Base-by-base conservation (phyloP, 2,888 invertebrate species). In the Himalopsyche anomala region DNA sequence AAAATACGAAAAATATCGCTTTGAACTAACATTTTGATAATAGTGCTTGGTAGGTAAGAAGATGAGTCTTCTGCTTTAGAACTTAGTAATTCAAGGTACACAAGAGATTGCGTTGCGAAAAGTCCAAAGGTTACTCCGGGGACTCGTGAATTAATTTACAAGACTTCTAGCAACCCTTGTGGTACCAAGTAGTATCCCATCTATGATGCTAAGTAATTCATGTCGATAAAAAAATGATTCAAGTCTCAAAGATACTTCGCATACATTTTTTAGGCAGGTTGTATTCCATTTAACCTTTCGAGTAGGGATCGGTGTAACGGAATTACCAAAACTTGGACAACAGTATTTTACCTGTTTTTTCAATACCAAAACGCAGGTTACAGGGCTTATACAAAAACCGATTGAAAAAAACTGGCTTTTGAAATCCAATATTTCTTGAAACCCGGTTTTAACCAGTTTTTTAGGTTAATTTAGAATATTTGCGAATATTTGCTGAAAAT, bases 81-180 rank as follows among this genome's bases (percentile, higher is more conserved):
- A 62, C 19, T 62, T 62, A 19, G 62, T 19, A 19, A 62, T 62
- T 62, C 62, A 62, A 62, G 19, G 19, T 62, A 28, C 62, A 28
- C 62, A 5, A 8, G 62, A 62, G 62, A 62, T 15, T 28, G 19
- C 62, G 19, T 15, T 19, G 62, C 15, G 62, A 62, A 62, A 62
- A 62, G 19, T 62, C 62, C 62, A 62, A 62, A 62, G 62, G 62
- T 19, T 28, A 19, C 62, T 62, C 19, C 19, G 62, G 62, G 62
- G 62, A 62, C 62, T 15, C 19, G 28, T 62, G 62, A 62, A 62
- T 62, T 62, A 62, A 62, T 62, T 62, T 62, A 62, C n/a, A 62
- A 28, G 19, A 62, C 62, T 19, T 62, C 62, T 19, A 62, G 9
- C 19, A 62, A n/a, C 62, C 62, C 19, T 28, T 19, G 62, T 8